Evolutionary conservation across 2,888 invertebrate genomes (phyloP).

Genomic region (Byasa hedistus): DNA sequence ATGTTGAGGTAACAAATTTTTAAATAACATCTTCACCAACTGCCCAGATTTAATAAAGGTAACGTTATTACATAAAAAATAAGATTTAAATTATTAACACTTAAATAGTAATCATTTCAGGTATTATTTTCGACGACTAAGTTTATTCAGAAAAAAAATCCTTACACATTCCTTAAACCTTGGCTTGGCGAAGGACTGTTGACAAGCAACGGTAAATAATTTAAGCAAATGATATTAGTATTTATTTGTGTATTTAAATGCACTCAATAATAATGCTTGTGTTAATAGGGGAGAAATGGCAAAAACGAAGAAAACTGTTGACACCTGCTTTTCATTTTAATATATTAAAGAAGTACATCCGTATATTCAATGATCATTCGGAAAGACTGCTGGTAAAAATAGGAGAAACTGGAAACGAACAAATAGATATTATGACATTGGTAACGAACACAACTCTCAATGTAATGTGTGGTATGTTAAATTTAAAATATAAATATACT

Average conservation of each 20-base stretch:
- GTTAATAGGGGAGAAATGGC: conserved; percentile 52
- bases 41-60: background rate
- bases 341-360: conserved; percentile 57
- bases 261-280: background rate
- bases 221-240: background rate
- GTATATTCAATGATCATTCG: conserved; percentile 55
- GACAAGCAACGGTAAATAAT: conserved; percentile 51
- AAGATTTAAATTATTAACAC: background rate
- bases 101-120: conserved; percentile 37
- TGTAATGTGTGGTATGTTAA: conserved; percentile 37
- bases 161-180: conserved; percentile 56
- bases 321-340: conserved; percentile 71
- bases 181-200: conserved; percentile 68
- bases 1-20: conserved; percentile 36
- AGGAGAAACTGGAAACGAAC: conserved; percentile 22
- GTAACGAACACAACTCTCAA: conserved; percentile 28
- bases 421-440: conserved; percentile 23
- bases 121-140: conserved; percentile 45
- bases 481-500: background rate
- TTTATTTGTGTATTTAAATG: background rate
- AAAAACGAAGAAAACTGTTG: conserved; percentile 61
- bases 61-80: too few relatives aligned
- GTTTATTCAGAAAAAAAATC: conserved; percentile 50
- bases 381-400: conserved; percentile 44
- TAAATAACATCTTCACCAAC: background rate